Percentiles rank a stretch among this genome's conserved stretches.
These are phyloP conservation scores for Heliconius ismenius DNA, from an alignment of 2,888 invertebrate species.

Conservation along the genomic window DNA sequence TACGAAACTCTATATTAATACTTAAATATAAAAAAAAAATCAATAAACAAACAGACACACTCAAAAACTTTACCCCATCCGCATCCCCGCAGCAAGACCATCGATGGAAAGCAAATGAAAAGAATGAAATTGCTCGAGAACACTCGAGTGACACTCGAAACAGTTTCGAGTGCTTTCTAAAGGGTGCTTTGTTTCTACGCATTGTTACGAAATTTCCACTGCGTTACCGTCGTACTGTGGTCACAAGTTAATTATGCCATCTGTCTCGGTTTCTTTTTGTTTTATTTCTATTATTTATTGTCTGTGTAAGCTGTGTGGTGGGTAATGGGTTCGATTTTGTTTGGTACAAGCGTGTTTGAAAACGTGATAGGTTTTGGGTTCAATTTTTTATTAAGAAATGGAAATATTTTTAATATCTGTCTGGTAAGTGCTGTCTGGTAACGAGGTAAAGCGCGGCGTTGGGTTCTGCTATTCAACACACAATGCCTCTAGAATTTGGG, in stretches of 20 bases:
- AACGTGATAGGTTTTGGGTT: no score
- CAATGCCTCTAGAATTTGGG: no score
- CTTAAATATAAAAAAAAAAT: slow-evolving; percentile 11
- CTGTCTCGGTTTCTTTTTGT: slow-evolving; percentile 48
- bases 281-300: slow-evolving; percentile 8
- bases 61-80: not conserved
- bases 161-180: slow-evolving; percentile 30
- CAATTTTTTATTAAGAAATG: no score
- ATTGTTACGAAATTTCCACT: slow-evolving; percentile 44
- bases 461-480: no score
- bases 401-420: no score
- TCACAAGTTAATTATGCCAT: slow-evolving; percentile 58
- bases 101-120: slow-evolving; percentile 31
- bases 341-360: not conserved
- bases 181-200: slow-evolving; percentile 40
- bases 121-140: slow-evolving; percentile 42
- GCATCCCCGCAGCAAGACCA: not conserved
- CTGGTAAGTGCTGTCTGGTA: no score
- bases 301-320: not conserved
- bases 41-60: slow-evolving; percentile 21
- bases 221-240: slow-evolving; percentile 41
- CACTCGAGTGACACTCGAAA: slow-evolving; percentile 37
- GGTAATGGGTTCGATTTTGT: not conserved
- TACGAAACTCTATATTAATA: not conserved
- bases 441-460: no score